phyloP scores from a whole-genome alignment of 1,140 invertebrate genomes.

The Dinothrombium tinctorium region DNA sequence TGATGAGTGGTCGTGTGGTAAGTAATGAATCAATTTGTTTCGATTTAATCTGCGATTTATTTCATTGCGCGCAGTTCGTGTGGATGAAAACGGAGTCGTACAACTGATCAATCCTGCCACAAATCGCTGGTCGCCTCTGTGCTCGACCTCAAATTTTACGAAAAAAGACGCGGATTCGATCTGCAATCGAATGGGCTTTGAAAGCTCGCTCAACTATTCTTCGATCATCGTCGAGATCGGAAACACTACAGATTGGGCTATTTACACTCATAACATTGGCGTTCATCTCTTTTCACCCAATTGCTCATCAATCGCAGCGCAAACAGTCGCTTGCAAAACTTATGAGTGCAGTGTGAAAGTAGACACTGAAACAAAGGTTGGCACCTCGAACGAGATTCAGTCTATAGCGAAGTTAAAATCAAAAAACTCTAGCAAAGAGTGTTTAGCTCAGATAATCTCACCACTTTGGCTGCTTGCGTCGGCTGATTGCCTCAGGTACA shows the following conservation, averaged over 20 bases:
- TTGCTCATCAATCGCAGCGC: not conserved
- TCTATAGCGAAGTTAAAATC: not conserved
- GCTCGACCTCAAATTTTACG: constrained; percentile 1
- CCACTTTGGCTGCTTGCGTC: constrained; percentile 13
- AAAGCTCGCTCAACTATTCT: not conserved
- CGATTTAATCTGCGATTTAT: not conserved
- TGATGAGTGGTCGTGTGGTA: constrained; percentile 20
- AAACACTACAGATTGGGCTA: not conserved
- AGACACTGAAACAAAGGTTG: not conserved
- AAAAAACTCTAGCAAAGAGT: constrained; percentile 3
- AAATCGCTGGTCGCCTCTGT: constrained; percentile 9
- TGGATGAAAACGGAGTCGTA: constrained; percentile 9
- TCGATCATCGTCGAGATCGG: not conserved
- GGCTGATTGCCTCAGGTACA: constrained; percentile 10
- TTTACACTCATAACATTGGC: not conserved
- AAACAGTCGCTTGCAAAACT: not conserved
- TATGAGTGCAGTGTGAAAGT: not conserved
- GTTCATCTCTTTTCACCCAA: not conserved
- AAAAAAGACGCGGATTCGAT: not conserved
- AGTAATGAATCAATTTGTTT: not conserved
- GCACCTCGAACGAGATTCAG: not conserved
- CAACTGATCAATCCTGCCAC: constrained; percentile 7
- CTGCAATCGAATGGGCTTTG: not conserved
- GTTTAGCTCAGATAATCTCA: constrained; percentile 11
- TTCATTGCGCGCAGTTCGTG: not conserved